These are phyloP conservation scores for Piscicola geometra DNA, from an alignment of 2,888 invertebrate genomes.

Conservation along the genomic window DNA sequence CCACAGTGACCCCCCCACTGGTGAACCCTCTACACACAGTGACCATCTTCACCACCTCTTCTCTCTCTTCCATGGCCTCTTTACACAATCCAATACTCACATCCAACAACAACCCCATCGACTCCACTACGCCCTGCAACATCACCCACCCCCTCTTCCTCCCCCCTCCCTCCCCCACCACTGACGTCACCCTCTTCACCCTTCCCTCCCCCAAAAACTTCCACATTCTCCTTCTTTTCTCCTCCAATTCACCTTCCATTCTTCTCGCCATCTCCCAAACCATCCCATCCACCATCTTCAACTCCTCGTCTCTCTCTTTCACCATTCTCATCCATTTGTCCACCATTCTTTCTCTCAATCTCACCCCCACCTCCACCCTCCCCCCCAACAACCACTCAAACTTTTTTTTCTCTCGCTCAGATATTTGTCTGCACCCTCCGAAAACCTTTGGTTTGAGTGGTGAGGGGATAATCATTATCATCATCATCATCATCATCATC, in stretches of 20 bases:
- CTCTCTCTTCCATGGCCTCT: slow-evolving; percentile 6
- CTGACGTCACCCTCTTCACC: slow-evolving; percentile 6
- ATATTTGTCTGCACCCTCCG: slow-evolving; percentile 8
- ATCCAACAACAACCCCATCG: background rate
- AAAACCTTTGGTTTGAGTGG: slow-evolving; percentile 3
- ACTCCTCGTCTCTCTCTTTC: background rate
- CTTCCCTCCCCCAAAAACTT: slow-evolving; percentile 21
- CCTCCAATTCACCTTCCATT: slow-evolving; percentile 11
- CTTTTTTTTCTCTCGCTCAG: slow-evolving; percentile 24
- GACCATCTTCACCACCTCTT: slow-evolving; percentile 9
- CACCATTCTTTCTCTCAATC: background rate
- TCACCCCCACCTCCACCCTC: slow-evolving; percentile 6
- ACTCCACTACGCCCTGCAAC: slow-evolving; percentile 16
- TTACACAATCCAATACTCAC: slow-evolving; percentile 21
- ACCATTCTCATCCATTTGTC: background rate
- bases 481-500: no score
- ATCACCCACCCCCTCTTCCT: background rate
- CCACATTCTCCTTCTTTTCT: slow-evolving; percentile 12
- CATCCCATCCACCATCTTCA: slow-evolving; percentile 6
- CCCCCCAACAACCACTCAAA: slow-evolving; percentile 7
- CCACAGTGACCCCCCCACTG: background rate
- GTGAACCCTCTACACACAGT: no score
- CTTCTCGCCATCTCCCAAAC: background rate
- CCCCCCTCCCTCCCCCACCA: slow-evolving; percentile 2
- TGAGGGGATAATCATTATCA: no score